Percentiles rank a stretch among this genome's conserved stretches.
These are phyloP conservation scores for Poliocrania exsul DNA, from an alignment of 2,797 vertebrate species.

Conservation along the genomic window DNA sequence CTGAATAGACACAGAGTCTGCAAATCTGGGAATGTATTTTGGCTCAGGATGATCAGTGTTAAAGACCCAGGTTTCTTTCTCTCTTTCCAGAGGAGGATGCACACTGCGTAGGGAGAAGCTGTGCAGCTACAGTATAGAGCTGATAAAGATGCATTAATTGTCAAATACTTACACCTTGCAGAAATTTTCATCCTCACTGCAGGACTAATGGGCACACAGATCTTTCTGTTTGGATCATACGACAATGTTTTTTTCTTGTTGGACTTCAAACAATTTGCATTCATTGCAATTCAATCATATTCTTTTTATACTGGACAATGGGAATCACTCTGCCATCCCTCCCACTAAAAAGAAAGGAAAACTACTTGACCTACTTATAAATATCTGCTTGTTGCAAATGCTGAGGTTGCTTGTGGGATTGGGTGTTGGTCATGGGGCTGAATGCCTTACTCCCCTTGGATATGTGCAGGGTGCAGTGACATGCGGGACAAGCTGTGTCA, in stretches of 20 bases:
- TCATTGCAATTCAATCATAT: background rate
- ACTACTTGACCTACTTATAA: background rate
- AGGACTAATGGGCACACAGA: background rate
- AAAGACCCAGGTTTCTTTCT: background rate
- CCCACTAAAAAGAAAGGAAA: background rate
- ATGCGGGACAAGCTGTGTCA: background rate
- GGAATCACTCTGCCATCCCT: background rate
- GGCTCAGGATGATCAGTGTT: background rate
- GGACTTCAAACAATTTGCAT: background rate
- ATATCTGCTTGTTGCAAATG: background rate
- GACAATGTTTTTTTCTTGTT: background rate
- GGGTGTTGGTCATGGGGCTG: background rate
- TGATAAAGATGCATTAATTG: background rate
- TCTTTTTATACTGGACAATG: background rate
- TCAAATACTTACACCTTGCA: background rate
- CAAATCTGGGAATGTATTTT: background rate
- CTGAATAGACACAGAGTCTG: background rate
- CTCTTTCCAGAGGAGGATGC: background rate
- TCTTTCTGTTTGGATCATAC: background rate
- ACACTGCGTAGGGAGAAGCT: background rate
- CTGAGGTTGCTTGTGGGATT: background rate
- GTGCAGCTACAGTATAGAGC: background rate
- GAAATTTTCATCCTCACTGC: background rate
- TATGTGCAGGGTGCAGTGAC: background rate
- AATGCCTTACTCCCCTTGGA: background rate